Percentiles rank a stretch among this genome's conserved stretches.
These are phyloP conservation scores for Halocynthia aurantium DNA, from an alignment of 23 tunicate species.

Conservation along the genomic window DNA sequence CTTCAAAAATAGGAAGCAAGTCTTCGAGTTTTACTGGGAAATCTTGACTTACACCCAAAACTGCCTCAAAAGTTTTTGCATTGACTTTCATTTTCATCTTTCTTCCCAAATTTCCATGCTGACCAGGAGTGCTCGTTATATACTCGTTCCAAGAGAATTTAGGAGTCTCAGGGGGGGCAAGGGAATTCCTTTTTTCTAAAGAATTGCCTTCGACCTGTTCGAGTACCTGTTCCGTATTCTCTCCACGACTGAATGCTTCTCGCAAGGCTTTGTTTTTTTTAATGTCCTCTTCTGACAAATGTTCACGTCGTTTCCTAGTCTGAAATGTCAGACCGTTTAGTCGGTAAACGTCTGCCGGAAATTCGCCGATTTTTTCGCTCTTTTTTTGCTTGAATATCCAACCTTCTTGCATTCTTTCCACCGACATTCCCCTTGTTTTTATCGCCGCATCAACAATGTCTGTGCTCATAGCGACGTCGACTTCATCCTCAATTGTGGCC, in stretches of 20 bases:
- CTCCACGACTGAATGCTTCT: conserved; percentile 56
- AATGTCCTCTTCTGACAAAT: conserved; percentile 75
- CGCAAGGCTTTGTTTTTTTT: conserved; percentile 46
- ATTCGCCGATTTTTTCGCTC: conserved; percentile 56
- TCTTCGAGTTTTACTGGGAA: conserved; percentile 72
- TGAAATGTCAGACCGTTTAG: conserved; percentile 34
- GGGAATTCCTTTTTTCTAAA: conserved; percentile 42
- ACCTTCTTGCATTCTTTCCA: conserved; percentile 53
- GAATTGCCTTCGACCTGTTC: conserved; percentile 36
- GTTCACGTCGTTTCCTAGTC: conserved; percentile 72
- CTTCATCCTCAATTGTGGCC: conserved; percentile 67
- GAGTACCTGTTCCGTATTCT: conserved; percentile 45
- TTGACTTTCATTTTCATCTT: conserved; percentile 36
- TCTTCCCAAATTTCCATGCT: conserved; percentile 42
- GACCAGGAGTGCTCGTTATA: neutral
- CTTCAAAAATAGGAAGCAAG: conserved; percentile 71
- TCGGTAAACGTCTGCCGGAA: conserved; percentile 69
- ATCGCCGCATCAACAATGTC: conserved; percentile 75
- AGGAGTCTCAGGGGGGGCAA: conserved; percentile 44
- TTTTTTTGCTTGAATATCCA: conserved; percentile 71
- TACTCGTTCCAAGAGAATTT: conserved; percentile 56
- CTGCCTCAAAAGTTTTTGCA: conserved; percentile 59
- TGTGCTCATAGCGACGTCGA: conserved; percentile 64
- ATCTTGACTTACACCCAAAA: conserved; percentile 50
- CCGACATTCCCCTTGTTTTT: conserved; percentile 31